Conservation (phyloP, 2,888 invertebrate genomes). For the Polia nebulosa region DNA sequence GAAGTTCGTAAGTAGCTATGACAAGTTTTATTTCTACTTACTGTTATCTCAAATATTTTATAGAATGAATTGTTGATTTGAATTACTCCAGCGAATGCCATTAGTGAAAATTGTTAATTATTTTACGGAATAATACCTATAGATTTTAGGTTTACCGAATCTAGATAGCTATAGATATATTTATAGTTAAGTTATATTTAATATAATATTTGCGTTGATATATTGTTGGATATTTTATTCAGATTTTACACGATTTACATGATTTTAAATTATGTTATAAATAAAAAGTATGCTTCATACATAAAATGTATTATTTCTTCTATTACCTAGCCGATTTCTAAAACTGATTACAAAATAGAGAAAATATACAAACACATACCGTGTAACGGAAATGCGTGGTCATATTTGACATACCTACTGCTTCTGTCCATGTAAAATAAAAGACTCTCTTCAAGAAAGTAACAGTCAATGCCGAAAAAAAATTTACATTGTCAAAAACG, state of each 20-base stretch:
- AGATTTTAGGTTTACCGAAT: constrained; percentile 57
- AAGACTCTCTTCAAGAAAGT: too few species aligned
- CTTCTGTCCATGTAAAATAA: too few species aligned
- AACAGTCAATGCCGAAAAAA: too few species aligned
- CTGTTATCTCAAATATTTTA: constrained; percentile 69
- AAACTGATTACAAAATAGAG: too few species aligned
- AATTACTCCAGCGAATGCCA: constrained; percentile 80
- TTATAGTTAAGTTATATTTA: constrained; percentile 71
- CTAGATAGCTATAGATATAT: constrained; percentile 67
- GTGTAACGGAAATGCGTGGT: too few species aligned
- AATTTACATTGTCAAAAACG: too few species aligned
- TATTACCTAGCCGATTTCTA: neutral
- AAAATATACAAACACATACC: too few species aligned
- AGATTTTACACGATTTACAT: constrained; percentile 89
- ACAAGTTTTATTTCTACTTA: constrained; percentile 62
- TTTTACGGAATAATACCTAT: constrained; percentile 59
- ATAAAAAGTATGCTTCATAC: constrained; percentile 86
- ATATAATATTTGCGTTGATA: constrained; percentile 76
- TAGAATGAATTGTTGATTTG: constrained; percentile 64
- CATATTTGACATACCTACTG: too few species aligned
- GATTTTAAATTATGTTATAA: constrained; percentile 87
- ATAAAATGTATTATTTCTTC: constrained; percentile 45
- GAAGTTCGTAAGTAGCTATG: constrained; percentile 53
- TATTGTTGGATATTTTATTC: constrained; percentile 88
- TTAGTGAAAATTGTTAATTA: constrained; percentile 79